Conservation (phyloP, 2,113 vertebrate genomes). For the Oreochromis aureus region DNA sequence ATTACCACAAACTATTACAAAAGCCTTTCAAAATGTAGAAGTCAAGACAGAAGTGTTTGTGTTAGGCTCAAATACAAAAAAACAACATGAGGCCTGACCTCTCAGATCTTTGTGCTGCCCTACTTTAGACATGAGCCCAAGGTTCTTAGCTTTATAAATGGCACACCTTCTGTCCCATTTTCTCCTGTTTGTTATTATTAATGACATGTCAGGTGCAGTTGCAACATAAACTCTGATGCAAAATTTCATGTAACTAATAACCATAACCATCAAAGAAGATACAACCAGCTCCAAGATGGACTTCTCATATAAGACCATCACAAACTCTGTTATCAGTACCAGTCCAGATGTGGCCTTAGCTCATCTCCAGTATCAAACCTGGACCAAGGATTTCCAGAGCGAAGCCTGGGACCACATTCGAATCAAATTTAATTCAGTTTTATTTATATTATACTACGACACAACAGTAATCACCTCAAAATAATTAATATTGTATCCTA, state of each 20-base stretch:
- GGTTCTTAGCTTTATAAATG: not conserved
- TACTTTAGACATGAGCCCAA: not conserved
- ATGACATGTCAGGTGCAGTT: not conserved
- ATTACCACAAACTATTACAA: not conserved
- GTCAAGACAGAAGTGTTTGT: rapidly evolving
- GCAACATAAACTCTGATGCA: not conserved
- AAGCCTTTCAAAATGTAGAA: not conserved
- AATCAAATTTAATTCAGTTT: not conserved
- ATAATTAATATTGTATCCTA: not conserved
- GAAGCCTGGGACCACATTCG: rapidly evolving
- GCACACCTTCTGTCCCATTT: not conserved
- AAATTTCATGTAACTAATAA: not conserved
- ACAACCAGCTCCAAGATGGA: not conserved
- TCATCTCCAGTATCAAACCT: not conserved
- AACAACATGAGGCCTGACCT: not conserved
- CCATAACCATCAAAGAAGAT: not conserved
- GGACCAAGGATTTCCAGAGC: not conserved
- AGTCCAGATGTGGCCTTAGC: not conserved
- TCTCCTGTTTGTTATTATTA: not conserved
- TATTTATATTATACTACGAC: not conserved
- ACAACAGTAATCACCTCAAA: not conserved
- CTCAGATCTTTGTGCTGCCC: not conserved
- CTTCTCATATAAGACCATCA: not conserved
- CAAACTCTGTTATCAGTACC: not conserved
- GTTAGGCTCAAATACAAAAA: not conserved